Conservation (phyloP, 1,140 invertebrate species). For the Drosophila nebulosa region DNA sequence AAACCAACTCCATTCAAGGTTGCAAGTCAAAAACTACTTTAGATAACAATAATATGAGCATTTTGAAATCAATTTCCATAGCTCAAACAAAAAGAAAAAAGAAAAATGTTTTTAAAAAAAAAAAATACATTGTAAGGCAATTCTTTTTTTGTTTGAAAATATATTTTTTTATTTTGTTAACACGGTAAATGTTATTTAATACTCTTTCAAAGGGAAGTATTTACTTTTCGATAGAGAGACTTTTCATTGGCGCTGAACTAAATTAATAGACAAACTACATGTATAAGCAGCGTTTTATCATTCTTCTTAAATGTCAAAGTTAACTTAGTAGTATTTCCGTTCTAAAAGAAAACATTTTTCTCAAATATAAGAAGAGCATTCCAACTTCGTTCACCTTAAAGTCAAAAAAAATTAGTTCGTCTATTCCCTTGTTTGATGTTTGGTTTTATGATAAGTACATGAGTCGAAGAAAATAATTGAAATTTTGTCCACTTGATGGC, state of each 20-base stretch:
- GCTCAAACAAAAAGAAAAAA: neutral
- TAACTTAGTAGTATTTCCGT: no score
- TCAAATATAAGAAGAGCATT: neutral
- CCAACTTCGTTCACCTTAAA: neutral
- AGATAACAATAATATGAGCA: slow-evolving; percentile 27
- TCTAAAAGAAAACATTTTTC: no score
- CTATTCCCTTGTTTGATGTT: neutral
- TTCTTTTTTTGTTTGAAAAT: slow-evolving; percentile 9
- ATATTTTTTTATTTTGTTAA: slow-evolving; percentile 7
- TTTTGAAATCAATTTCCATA: slow-evolving; percentile 45
- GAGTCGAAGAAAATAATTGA: neutral
- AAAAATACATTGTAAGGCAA: slow-evolving; percentile 13
- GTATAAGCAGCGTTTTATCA: no score
- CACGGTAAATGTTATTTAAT: neutral
- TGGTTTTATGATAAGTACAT: neutral
- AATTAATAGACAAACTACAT: no score
- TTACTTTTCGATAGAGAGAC: neutral
- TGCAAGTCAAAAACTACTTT: slow-evolving; percentile 22
- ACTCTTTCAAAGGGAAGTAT: neutral
- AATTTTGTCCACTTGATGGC: neutral
- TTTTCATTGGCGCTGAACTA: no score
- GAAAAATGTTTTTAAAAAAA: slow-evolving; percentile 13
- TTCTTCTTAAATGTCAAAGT: no score
- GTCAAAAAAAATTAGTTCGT: neutral
- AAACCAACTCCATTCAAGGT: slow-evolving; percentile 21